Conservation (phyloP, 1,140 invertebrate genomes). For the Temnothorax longispinosus region DNA sequence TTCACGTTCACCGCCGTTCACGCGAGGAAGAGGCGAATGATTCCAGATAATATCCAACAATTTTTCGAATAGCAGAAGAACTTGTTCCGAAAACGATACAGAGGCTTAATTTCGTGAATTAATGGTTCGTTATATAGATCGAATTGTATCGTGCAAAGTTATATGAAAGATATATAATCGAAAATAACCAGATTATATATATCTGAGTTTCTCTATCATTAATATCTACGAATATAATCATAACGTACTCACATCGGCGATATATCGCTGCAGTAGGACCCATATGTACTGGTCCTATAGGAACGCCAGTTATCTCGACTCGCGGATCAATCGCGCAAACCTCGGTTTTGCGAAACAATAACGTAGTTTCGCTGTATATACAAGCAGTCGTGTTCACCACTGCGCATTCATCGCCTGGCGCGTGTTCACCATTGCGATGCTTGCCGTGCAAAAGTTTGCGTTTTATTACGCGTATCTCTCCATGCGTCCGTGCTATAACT, state of each 20-base stretch:
- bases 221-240: slow-evolving; percentile 50
- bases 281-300: slow-evolving; percentile 7
- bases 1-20: neutral
- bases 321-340: slow-evolving; percentile 52
- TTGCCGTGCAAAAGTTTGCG: slow-evolving; percentile 45
- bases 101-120: neutral
- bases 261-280: slow-evolving; percentile 15
- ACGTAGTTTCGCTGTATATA: slow-evolving; percentile 62
- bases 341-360: slow-evolving; percentile 61
- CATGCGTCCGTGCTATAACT: neutral
- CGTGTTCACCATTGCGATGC: slow-evolving; percentile 44
- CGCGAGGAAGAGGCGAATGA: neutral
- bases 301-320: slow-evolving; percentile 60
- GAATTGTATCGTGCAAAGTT: neutral
- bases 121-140: neutral
- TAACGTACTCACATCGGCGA: neutral
- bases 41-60: neutral
- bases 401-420: slow-evolving; percentile 47
- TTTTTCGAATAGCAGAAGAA: neutral
- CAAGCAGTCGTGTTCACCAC: slow-evolving; percentile 16
- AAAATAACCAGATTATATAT: slow-evolving; percentile 31
- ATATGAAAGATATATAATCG: neutral
- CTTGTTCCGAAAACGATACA: neutral
- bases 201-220: slow-evolving; percentile 37
- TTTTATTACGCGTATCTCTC: slow-evolving; percentile 51